phyloP scores from a whole-genome alignment of 2,888 invertebrate genomes.

The Amiota communis region DNA sequence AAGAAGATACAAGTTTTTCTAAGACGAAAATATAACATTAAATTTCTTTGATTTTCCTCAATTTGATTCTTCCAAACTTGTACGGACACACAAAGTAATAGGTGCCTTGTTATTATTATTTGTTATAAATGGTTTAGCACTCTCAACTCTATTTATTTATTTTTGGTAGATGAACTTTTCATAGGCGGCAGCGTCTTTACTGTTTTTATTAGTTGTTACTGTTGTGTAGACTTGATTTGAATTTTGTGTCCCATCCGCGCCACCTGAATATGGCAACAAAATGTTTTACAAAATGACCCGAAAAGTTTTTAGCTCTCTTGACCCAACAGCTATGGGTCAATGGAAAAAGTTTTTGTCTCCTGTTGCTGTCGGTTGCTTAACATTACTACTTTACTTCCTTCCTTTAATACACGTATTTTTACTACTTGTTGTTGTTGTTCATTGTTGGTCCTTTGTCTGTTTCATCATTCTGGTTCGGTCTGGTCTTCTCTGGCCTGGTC shows the following conservation, averaged over 20 bases:
- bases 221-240: neutral
- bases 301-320: slow-evolving; percentile 33
- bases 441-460: neutral
- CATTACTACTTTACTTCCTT: neutral
- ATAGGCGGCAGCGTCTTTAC: too few species aligned
- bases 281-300: slow-evolving; percentile 30
- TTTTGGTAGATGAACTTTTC: neutral
- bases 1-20: too few species aligned
- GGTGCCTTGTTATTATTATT: slow-evolving; percentile 6
- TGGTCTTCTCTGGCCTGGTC: neutral
- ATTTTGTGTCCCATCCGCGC: too few species aligned
- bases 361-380: neutral
- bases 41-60: too few species aligned
- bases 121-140: slow-evolving; percentile 12
- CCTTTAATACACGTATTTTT: neutral
- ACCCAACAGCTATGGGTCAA: slow-evolving; percentile 37
- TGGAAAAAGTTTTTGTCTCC: slow-evolving; percentile 30
- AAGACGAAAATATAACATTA: too few species aligned
- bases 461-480: neutral
- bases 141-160: neutral
- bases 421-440: neutral
- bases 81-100: neutral
- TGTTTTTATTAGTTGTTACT: neutral
- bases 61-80: too few species aligned
- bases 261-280: slow-evolving; percentile 21